These are phyloP conservation scores for Coptotermes formosanus DNA, from an alignment of 1,140 invertebrate genomes.

Conservation along the genomic window DNA sequence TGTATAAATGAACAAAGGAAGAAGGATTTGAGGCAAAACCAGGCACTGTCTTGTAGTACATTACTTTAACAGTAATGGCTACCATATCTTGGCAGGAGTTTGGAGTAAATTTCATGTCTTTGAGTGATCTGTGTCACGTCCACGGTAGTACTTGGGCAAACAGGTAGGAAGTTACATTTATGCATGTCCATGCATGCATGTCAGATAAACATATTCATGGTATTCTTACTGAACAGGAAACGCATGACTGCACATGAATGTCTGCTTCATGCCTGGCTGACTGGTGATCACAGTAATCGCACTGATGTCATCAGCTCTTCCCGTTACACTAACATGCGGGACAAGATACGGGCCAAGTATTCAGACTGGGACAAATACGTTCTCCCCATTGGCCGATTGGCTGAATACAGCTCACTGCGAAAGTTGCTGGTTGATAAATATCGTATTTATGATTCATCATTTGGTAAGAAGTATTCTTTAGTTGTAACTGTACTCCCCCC, in stretches of 20 bases:
- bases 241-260: conserved; percentile 98
- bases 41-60: no score
- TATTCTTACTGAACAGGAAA: conserved; percentile 60
- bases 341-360: conserved; percentile 82
- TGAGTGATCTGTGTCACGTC: no score
- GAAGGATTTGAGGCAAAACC: no score
- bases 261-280: conserved; percentile 91
- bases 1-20: no score
- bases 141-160: no score
- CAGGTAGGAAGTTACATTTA: no score
- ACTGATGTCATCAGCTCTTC: conserved; percentile 76
- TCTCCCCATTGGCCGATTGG: conserved; percentile 91
- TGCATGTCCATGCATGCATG: background rate
- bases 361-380: conserved; percentile 90
- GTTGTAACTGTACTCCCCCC: background rate
- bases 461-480: conserved; percentile 63
- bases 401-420: conserved; percentile 95
- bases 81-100: no score
- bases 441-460: conserved; percentile 92
- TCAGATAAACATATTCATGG: background rate
- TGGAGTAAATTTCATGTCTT: no score
- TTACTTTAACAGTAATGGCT: no score
- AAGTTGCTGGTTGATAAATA: conserved; percentile 96
- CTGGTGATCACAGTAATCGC: conserved; percentile 73
- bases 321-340: conserved; percentile 82